Conservation (phyloP, 2,888 invertebrate species). For the Petrolisthes manimaculis region DNA sequence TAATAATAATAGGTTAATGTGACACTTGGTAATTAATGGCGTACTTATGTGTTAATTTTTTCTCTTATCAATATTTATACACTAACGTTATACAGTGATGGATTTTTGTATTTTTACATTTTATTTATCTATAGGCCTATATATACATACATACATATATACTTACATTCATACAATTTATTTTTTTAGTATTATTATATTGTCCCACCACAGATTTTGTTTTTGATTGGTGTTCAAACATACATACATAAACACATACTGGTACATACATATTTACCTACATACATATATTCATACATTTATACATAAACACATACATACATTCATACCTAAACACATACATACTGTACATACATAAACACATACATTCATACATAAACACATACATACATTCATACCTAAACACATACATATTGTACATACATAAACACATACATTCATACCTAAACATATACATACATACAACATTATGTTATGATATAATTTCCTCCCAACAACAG, state of each 20-base stretch:
- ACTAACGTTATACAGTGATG: too few relatives aligned
- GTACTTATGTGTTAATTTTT: too few relatives aligned
- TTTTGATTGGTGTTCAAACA: conserved; percentile 16
- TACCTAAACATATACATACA: background rate
- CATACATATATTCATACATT: conserved; percentile 16
- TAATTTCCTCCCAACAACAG: background rate
- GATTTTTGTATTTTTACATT: background rate
- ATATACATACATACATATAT: conserved; percentile 17
- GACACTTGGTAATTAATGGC: too few relatives aligned
- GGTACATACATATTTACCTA: conserved; percentile 29
- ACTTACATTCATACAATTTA: conserved; percentile 15
- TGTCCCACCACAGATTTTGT: background rate
- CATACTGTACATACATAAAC: conserved; percentile 9
- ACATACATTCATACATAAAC: background rate
- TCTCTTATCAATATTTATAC: too few relatives aligned
- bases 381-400: background rate
- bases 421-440: background rate
- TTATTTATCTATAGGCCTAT: background rate
- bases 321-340: conserved; percentile 11
- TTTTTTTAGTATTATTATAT: background rate
- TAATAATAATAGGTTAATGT: background rate
- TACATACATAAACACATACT: conserved; percentile 8
- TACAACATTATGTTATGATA: background rate
- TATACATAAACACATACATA: background rate
- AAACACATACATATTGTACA: conserved; percentile 22